These are phyloP conservation scores for Lycaon pictus DNA, from an alignment of 2,113 vertebrate species.

Conservation along the genomic window DNA sequence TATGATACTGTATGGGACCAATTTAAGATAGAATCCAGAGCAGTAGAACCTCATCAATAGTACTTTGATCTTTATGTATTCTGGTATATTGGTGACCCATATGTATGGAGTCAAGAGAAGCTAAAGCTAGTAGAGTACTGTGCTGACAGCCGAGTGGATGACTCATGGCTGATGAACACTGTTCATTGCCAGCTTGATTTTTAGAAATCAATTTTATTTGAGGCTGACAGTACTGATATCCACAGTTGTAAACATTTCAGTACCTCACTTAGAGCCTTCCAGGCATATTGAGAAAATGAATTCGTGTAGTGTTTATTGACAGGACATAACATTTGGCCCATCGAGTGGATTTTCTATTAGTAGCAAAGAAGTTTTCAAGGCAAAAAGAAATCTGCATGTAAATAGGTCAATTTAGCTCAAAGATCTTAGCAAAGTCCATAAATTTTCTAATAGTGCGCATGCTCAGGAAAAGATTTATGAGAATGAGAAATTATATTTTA, in stretches of 20 bases:
- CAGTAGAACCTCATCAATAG: not conserved
- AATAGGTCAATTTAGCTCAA: not conserved
- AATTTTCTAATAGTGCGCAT: not conserved
- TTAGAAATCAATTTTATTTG: not conserved
- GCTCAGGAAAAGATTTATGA: conserved; percentile 29
- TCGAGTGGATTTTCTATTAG: not conserved
- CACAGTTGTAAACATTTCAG: conserved; percentile 15
- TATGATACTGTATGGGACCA: not conserved
- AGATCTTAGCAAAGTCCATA: not conserved
- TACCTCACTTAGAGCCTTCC: not conserved
- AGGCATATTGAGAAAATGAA: not conserved
- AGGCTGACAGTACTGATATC: not conserved
- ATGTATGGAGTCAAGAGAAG: not conserved
- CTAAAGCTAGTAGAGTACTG: not conserved
- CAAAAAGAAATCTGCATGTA: not conserved
- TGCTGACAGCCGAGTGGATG: not conserved
- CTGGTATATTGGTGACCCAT: not conserved
- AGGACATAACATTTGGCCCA: not conserved
- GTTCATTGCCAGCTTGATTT: not conserved
- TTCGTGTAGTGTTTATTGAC: not conserved
- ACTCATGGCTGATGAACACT: not conserved
- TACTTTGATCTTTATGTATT: not conserved
- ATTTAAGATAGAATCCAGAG: not conserved
- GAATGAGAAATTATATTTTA: conserved; percentile 29
- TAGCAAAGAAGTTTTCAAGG: conserved; percentile 25